A percentile compares a stretch with the other conserved stretches of the same genome.
Conservation (phyloP, 2,888 invertebrate genomes). For the Synanthedon formicaeformis region DNA sequence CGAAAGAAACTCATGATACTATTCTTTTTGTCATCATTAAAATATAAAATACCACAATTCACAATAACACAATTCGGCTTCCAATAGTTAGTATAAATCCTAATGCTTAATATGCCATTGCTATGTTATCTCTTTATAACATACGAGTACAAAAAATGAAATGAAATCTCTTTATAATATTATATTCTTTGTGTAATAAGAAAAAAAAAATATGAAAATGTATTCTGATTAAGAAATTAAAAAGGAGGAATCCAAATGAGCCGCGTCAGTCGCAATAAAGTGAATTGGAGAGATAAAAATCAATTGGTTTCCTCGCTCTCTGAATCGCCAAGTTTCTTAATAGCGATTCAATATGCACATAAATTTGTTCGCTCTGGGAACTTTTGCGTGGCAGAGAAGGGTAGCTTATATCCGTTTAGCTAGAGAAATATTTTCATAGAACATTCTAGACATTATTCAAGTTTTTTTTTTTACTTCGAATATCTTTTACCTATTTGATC, state of each 20-base stretch:
- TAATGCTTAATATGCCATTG: too few species aligned
- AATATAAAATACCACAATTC: too few species aligned
- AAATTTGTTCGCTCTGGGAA: constrained; percentile 31
- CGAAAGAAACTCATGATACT: too few species aligned
- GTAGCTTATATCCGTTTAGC: neutral
- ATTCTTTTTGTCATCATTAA: too few species aligned
- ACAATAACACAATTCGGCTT: too few species aligned
- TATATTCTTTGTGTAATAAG: too few species aligned
- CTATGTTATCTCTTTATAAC: too few species aligned
- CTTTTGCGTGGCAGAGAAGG: constrained; percentile 6
- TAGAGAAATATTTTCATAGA: neutral
- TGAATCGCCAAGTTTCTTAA: constrained; percentile 24
- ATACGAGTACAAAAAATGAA: too few species aligned
- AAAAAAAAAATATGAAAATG: too few species aligned
- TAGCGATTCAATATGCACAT: constrained; percentile 50
- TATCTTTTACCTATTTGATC: neutral
- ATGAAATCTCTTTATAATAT: too few species aligned
- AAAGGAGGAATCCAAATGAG: neutral
- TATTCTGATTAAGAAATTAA: too few species aligned
- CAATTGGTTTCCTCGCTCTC: constrained; percentile 24
- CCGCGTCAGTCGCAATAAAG: constrained; percentile 4
- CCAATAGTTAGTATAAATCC: too few species aligned
- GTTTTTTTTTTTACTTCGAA: neutral
- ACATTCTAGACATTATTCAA: neutral
- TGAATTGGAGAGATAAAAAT: constrained; percentile 21